phyloP scores from a whole-genome alignment of 2,113 vertebrate species.

The Megaceryle torquata region DNA sequence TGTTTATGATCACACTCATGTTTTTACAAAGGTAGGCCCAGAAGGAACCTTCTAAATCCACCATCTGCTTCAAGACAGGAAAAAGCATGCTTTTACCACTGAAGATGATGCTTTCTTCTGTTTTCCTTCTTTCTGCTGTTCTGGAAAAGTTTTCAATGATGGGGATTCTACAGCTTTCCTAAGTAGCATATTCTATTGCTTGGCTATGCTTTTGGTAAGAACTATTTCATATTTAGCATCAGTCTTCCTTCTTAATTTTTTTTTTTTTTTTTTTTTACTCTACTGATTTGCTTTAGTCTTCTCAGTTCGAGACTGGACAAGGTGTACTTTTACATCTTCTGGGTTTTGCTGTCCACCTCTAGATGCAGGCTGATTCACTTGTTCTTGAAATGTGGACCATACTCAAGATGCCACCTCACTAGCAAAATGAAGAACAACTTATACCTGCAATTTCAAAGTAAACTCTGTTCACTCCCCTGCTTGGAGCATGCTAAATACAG shows the following conservation, averaged over 20 bases:
- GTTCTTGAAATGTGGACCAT: neutral
- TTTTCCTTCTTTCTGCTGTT: no score
- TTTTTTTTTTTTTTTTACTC: neutral
- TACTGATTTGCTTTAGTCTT: neutral
- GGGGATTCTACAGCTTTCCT: neutral
- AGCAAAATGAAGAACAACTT: neutral
- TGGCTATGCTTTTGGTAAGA: neutral
- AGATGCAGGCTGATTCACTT: neutral
- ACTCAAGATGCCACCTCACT: neutral
- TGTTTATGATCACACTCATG: neutral
- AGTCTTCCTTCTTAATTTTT: neutral
- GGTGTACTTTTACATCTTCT: neutral
- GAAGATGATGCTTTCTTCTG: neutral
- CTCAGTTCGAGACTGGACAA: neutral
- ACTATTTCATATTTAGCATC: neutral
- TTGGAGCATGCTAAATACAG: neutral
- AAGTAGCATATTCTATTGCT: neutral
- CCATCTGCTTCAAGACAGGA: neutral
- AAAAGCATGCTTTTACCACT: rapidly evolving
- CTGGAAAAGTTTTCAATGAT: neutral
- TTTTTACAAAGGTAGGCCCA: neutral
- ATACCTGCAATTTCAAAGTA: neutral
- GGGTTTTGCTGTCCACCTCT: neutral
- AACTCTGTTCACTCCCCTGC: neutral
- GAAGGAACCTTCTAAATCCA: neutral